phyloP scores from a whole-genome alignment of 2,113 vertebrate species.

The Prunella himalayana region DNA sequence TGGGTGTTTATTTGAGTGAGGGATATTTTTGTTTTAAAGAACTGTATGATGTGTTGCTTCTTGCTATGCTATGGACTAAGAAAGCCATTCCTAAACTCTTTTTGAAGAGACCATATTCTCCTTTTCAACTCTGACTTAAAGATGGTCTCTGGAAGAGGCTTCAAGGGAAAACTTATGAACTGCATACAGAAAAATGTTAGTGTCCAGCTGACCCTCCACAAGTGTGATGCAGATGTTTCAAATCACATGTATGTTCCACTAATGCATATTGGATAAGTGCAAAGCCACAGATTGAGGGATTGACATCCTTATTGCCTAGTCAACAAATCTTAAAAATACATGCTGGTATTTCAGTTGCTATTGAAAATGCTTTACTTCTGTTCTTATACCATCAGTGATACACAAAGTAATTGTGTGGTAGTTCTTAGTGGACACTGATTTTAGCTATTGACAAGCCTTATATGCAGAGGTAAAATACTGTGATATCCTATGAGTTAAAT shows the following conservation, averaged over 20 bases:
- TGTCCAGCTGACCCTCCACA: background rate
- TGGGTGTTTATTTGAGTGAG: background rate
- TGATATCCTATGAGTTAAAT: background rate
- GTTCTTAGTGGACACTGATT: background rate
- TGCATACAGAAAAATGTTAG: background rate
- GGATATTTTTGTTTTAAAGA: background rate
- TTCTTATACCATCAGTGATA: background rate
- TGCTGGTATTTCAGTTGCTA: background rate
- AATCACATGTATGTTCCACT: background rate
- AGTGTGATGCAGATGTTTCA: conserved; percentile 30
- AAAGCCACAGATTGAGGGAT: background rate
- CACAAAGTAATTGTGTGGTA: background rate
- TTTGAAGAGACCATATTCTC: background rate
- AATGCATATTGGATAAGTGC: background rate
- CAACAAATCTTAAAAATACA: background rate
- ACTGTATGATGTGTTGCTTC: background rate
- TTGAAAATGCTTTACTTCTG: background rate
- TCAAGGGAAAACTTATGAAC: background rate
- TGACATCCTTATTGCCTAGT: background rate
- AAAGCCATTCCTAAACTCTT: background rate
- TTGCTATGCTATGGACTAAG: background rate
- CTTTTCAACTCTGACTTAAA: background rate
- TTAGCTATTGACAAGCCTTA: background rate
- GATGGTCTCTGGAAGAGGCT: background rate
- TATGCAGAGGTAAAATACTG: background rate